phyloP scores from a whole-genome alignment of 2,113 vertebrate species.

The Tachysurus fulvidraco region DNA sequence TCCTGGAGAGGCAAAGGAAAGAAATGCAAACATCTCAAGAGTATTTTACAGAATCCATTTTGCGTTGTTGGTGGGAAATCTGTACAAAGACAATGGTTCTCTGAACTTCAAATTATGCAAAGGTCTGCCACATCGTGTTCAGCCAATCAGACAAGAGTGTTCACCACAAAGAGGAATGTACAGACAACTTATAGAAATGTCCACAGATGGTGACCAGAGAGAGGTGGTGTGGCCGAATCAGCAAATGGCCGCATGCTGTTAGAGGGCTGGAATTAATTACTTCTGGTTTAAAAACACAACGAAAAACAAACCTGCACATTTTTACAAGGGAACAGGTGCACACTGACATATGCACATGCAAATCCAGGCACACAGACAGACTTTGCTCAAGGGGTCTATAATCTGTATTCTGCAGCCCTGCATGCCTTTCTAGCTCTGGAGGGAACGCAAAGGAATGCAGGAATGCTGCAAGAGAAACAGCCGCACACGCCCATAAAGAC shows the following conservation, averaged over 20 bases:
- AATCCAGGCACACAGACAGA: background rate
- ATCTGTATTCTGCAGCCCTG: constrained; percentile 12
- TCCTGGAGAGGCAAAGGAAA: constrained; percentile 73
- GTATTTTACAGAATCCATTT: background rate
- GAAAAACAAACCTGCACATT: background rate
- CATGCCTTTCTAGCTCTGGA: constrained; percentile 28
- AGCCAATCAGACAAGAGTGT: background rate
- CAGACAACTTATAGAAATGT: background rate
- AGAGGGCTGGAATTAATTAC: background rate
- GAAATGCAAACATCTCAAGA: background rate
- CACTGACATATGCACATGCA: constrained; percentile 2
- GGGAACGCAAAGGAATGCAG: constrained; percentile 31
- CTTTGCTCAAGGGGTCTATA: constrained; percentile 2
- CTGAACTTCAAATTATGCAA: background rate
- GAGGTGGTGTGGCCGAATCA: background rate
- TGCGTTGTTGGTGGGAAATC: background rate
- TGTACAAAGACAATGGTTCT: background rate
- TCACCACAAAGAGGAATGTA: background rate
- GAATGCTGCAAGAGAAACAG: constrained; percentile 51
- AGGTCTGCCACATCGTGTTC: background rate
- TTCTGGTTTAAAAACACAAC: background rate
- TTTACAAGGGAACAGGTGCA: background rate
- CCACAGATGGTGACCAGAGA: background rate
- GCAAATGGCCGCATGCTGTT: background rate
- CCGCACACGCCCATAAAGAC: constrained; percentile 35